Base-by-base conservation (phyloP, 2,888 invertebrate species). In the Eremobia ochroleuca region DNA sequence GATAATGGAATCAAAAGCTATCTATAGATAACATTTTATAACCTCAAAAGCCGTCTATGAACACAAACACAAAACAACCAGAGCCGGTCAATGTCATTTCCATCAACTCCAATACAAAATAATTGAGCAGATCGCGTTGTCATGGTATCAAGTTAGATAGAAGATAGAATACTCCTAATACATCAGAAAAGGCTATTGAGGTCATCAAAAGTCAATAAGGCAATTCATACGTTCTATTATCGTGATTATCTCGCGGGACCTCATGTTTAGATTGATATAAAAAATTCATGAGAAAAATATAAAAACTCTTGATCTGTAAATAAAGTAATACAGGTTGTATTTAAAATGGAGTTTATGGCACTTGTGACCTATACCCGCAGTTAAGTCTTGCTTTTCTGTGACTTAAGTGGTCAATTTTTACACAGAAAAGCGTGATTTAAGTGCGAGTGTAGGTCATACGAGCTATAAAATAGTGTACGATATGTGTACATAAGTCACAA, bases 31-130 rank as follows among this genome's bases (percentile, higher is more conserved):
- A 13, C 1, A 37, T 62, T 46, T 46, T 21, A 0, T 59, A 28
- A 62, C 61, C 52, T 25, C 13, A 31, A 74, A 34, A 25, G 1
- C 15, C n/a, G 9, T 46, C 0, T 43, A 25, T 18, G 18, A 61
- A 61, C 40, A 18, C 40, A 34, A 28, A 62, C 34, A 78, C 2
- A 52, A 40, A 43, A 15, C 21, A 46, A 66, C 13, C 34, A 37
- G 43, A 67, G n/a, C 6, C 28, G 43, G 67, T 64, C 80, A 72
- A 81, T 79, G 80, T 72, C 81, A 79, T 84, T 59, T 79, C 43
- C 43, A 81, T 84, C 58, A 64, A 79, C 49, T 59, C 43, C 31
- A 79, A 79, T 79, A 69, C 78, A 80, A 52, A 46, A 55, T 84
- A 79, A 79, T 79, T 67, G 61, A 61, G 31, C 31, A 1, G 46